Base-by-base conservation (phyloP, 2,113 vertebrate genomes). In the Pan paniscus region DNA sequence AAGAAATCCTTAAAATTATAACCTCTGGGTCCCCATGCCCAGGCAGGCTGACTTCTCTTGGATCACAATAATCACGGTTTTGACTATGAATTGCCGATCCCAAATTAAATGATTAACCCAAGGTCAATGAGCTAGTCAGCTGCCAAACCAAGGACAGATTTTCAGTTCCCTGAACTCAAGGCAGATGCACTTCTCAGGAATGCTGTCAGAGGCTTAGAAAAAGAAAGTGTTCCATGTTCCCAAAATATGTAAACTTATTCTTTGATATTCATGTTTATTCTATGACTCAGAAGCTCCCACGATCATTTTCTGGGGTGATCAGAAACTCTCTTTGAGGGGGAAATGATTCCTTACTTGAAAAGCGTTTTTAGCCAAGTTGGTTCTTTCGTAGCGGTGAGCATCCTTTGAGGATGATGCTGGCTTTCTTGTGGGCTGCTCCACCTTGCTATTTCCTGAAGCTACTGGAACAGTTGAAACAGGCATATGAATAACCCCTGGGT, bases 371-470 rank as follows among this genome's bases (percentile, higher is more conserved):
- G 70, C 79, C 88, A 78, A 27, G n/a, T 85, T 86, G 67, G 59
- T 70, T 89, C 78, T 86, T 43, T 82, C 59, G 55, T 94, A 68
- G 46, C 59, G 30, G 1, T 38, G 64, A 55, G 4, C 30, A 38
- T 83, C 78, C 72, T 81, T 94, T 30, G 14, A 9, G 4, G 67
- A 48, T 57, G 68, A 67, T 8, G 40, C 67, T 40, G 4, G 55
- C 73, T 96, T 93, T 92, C 89, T 83, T 25, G n/a, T 1, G 8
- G 46, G 40, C 64, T 50, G 35, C 17, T 30, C 80, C 57, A 73
- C 94, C 80, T 97, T 92, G 92, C 72, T 52, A 32, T 88, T 98
- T 98, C 97, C 98, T 96, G 96, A 94, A 98, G 92, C 96, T 80
- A 38, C 14, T 8, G 35, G 12, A 88, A 75, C 0, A 1, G 86